A percentile compares a stretch with the other conserved stretches of the same genome.
These are phyloP conservation scores for Uropetala carovei DNA, from an alignment of 2,888 invertebrate genomes.

Conservation along the genomic window DNA sequence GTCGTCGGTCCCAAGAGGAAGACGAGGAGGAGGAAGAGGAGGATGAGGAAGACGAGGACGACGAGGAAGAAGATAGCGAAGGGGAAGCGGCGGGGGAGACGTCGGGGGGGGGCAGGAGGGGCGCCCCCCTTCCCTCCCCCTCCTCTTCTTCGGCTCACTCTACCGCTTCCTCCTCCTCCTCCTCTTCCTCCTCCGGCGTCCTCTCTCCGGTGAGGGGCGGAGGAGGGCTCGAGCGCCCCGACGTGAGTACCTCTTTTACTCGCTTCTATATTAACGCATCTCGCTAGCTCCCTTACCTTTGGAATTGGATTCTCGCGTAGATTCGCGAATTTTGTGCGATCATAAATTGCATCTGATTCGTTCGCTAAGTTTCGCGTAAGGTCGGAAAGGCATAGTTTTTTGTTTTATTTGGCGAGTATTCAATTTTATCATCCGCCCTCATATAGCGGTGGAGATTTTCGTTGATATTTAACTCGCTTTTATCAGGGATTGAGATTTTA, in stretches of 20 bases:
- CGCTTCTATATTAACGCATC: neutral
- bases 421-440: no score
- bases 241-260: conserved; percentile 17
- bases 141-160: conserved; percentile 38
- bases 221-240: conserved; percentile 53
- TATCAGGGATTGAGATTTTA: no score
- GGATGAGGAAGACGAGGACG: conserved; percentile 38
- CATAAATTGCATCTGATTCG: no score
- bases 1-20: conserved; percentile 30
- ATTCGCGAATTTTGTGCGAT: no score
- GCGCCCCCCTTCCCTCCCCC: neutral
- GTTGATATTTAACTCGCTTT: no score
- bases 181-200: conserved; percentile 55
- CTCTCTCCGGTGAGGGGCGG: conserved; percentile 62
- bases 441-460: no score
- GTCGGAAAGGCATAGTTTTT: no score
- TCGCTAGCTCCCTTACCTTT: neutral
- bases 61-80: conserved; percentile 33
- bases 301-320: neutral
- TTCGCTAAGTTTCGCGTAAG: no score
- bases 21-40: conserved; percentile 47
- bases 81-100: conserved; percentile 23
- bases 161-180: conserved; percentile 32
- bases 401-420: no score
- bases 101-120: neutral